A percentile compares a stretch with the other conserved stretches of the same genome.
phyloP scores from a whole-genome alignment of 2,888 invertebrate species.

The Spodoptera littoralis region DNA sequence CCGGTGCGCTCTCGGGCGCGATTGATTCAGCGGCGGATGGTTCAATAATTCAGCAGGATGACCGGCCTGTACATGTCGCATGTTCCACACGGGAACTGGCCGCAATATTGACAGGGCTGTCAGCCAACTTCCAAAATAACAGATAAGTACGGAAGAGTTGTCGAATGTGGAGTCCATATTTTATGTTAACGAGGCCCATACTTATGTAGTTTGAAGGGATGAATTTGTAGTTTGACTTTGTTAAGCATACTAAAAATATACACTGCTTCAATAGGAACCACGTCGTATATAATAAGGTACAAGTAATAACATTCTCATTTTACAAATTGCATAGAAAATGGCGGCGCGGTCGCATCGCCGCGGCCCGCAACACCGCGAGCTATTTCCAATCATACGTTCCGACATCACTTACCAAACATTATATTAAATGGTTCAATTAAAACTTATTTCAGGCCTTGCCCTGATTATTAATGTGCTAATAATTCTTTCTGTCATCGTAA shows the following conservation, averaged over 20 bases:
- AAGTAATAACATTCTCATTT: constrained; percentile 28
- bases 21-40: constrained; percentile 71
- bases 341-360: constrained; percentile 11
- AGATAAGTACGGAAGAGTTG: constrained; percentile 38
- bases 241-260: no score
- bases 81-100: constrained; percentile 32
- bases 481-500: constrained; percentile 12
- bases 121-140: constrained; percentile 31
- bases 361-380: constrained; percentile 1
- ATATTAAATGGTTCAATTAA: constrained; percentile 20
- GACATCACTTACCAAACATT: constrained; percentile 11
- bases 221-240: no score
- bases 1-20: constrained; percentile 58
- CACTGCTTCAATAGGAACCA: not conserved
- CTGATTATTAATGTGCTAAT: constrained; percentile 12
- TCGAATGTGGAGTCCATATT: constrained; percentile 19
- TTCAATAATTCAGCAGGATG: constrained; percentile 77
- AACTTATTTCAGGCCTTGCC: constrained; percentile 4
- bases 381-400: constrained; percentile 29
- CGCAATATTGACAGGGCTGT: constrained; percentile 39
- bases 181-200: constrained; percentile 13
- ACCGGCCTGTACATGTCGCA: constrained; percentile 49
- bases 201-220: not conserved
- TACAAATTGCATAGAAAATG: constrained; percentile 20
- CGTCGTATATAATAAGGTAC: not conserved